Base-by-base conservation (phyloP, 2,113 vertebrate species). In the Struthio camelus region DNA sequence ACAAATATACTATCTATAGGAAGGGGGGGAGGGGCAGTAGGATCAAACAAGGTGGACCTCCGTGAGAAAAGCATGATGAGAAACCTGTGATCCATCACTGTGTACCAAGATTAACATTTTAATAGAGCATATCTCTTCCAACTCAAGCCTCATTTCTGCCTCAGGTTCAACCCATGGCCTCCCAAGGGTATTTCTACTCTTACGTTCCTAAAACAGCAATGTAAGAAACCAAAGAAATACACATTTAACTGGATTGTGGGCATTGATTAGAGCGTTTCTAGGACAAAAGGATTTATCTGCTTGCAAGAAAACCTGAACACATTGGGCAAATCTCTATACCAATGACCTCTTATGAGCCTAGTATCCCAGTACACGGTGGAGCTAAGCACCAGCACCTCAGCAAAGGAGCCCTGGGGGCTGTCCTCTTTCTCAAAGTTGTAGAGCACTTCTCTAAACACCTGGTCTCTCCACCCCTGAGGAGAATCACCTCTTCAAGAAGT, bases 181-280 rank as follows among this genome's bases (percentile, higher is more conserved):
- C 80, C 89, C 94, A 51, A 87, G 34, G 36, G 0, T 62, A 88
- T 46, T 90, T 92, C 80, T 56, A 67, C 10, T 58, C 61, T 25
- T 24, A 27, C 1, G n/a, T 91, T 94, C 72, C 80, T 6, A 7
- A 56, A 94, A 94, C 36, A 77, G 58, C 86, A 69, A 79, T 72
- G 40, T 62, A 40, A 90, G 59, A 34, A n/a, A 48, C n/a, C 61
- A 32, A 85, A 76, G 42, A 23, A 54, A 58, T 25, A 61, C 34
- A 54, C 2, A 72, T 79, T 58, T 89, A 59, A 70, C 40, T 22
- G 40, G 44, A 93, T 48, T 78, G 27, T 15, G 2, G 87, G 32
- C 11, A 56, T 10, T 51, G n/a, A 64, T 58, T 23, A 38, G n/a
- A 88, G 24, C 51, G 61, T n/a, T 94, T 96, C 24, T 36, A 88